Conservation (phyloP, 2,113 vertebrate genomes). For the Ptilonorhynchus violaceus region DNA sequence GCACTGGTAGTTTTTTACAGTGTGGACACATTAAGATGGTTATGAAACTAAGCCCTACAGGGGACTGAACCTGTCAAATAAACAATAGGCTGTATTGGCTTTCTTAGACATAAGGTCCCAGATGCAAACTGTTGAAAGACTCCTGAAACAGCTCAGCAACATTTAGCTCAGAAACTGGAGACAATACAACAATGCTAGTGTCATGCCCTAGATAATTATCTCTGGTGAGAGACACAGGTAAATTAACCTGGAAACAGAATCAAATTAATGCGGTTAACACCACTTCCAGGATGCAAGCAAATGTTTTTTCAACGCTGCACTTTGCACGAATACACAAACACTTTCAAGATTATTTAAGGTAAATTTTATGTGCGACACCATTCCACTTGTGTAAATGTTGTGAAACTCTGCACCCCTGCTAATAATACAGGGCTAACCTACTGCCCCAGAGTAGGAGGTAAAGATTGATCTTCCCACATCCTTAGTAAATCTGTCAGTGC, state of each 20-base stretch:
- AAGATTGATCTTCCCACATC: background rate
- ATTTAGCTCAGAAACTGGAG: background rate
- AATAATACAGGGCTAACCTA: background rate
- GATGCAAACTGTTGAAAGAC: background rate
- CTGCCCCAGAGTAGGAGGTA: background rate
- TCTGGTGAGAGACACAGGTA: background rate
- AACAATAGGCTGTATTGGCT: background rate
- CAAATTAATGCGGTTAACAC: background rate
- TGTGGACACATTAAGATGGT: background rate
- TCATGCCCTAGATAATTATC: background rate
- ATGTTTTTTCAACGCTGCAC: background rate
- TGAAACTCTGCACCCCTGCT: background rate
- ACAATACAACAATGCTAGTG: background rate
- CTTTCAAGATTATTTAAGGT: background rate
- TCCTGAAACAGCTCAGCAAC: background rate
- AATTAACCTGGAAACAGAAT: constrained; percentile 5
- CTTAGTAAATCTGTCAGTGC: background rate
- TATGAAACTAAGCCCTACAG: background rate
- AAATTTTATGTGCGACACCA: background rate
- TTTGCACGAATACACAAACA: background rate
- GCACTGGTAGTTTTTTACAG: background rate
- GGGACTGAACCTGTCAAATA: background rate
- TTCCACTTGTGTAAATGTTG: background rate
- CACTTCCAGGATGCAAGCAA: background rate
- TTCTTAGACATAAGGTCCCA: background rate